Conservation (phyloP, 2,113 vertebrate species). For the human (Homo sapiens) region DNA sequence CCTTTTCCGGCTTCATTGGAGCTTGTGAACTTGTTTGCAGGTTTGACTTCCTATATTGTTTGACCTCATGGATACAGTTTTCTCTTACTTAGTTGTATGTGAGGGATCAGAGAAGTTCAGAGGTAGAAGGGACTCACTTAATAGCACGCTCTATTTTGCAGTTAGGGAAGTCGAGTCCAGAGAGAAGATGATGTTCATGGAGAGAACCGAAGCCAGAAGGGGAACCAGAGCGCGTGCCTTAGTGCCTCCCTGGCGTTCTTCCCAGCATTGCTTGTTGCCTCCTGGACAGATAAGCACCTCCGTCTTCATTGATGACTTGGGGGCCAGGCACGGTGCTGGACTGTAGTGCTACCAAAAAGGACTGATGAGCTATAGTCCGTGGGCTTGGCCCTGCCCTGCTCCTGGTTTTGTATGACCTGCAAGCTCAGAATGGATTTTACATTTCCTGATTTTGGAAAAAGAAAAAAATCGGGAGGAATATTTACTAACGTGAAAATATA, state of each 20-base stretch:
- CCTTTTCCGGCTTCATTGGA: background rate
- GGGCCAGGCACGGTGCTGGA: background rate
- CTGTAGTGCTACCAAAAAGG: too few species aligned
- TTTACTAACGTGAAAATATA: background rate
- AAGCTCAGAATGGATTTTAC: background rate
- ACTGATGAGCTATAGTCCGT: background rate
- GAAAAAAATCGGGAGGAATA: background rate
- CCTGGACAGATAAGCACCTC: fast-evolving
- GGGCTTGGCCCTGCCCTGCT: background rate
- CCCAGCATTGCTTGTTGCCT: background rate
- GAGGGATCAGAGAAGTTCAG: background rate
- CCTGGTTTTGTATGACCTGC: background rate
- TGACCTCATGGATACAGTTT: fast-evolving
- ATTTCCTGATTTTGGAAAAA: background rate
- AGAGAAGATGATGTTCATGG: background rate
- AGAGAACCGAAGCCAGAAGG: background rate
- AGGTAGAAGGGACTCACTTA: background rate
- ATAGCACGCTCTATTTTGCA: too few species aligned
- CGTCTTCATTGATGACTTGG: background rate
- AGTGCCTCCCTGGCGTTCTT: fast-evolving
- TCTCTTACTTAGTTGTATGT: background rate
- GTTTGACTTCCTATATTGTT: fast-evolving
- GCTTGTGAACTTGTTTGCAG: background rate
- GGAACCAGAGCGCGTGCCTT: background rate
- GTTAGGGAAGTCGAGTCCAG: too few species aligned